These are phyloP conservation scores for Pycnomerus fuliginosus DNA, from an alignment of 2,888 invertebrate genomes.

Conservation along the genomic window DNA sequence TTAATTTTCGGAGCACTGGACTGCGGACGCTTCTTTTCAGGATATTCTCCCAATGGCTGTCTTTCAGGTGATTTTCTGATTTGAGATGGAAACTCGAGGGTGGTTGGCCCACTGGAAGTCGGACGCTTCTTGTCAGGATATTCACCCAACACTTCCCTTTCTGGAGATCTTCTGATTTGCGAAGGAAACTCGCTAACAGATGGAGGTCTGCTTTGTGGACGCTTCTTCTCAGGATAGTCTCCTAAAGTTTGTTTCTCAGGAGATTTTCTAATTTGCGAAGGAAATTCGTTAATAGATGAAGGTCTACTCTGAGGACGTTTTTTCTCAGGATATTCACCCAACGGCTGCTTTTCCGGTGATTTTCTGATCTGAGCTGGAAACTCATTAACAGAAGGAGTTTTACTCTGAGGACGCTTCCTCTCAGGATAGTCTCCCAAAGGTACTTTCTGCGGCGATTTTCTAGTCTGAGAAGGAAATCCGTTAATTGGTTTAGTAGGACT, in stretches of 20 bases:
- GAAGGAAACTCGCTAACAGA: conserved; percentile 26
- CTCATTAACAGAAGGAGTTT: conserved; percentile 22
- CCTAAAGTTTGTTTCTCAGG: conserved; percentile 23
- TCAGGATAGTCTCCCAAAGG: conserved; percentile 25
- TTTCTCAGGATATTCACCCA: conserved; percentile 28
- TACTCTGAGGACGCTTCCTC: conserved; percentile 16
- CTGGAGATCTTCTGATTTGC: conserved; percentile 20
- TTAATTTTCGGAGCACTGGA: conserved; percentile 8
- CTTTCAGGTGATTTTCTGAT: conserved; percentile 28
- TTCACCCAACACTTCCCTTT: conserved; percentile 13
- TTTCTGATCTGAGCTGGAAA: conserved; percentile 36
- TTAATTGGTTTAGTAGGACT: conserved; percentile 15
- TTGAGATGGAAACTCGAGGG: conserved; percentile 23
- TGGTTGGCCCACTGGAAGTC: conserved; percentile 7
- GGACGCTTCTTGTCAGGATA: conserved; percentile 19
- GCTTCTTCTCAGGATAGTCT: conserved; percentile 23
- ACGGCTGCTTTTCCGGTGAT: conserved; percentile 31
- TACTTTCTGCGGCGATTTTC: conserved; percentile 27
- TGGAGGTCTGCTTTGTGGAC: conserved; percentile 7
- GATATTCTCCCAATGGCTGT: conserved; percentile 16
- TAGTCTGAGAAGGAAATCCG: conserved; percentile 30
- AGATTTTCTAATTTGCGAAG: conserved; percentile 35
- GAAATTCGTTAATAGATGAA: conserved; percentile 24
- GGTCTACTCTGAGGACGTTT: conserved; percentile 14
- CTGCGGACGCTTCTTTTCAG: conserved; percentile 11